Evolutionary conservation across 2,113 vertebrate species (phyloP), one percentile per base, ranked within the genome.

Genomic region (Otus sunia): DNA sequence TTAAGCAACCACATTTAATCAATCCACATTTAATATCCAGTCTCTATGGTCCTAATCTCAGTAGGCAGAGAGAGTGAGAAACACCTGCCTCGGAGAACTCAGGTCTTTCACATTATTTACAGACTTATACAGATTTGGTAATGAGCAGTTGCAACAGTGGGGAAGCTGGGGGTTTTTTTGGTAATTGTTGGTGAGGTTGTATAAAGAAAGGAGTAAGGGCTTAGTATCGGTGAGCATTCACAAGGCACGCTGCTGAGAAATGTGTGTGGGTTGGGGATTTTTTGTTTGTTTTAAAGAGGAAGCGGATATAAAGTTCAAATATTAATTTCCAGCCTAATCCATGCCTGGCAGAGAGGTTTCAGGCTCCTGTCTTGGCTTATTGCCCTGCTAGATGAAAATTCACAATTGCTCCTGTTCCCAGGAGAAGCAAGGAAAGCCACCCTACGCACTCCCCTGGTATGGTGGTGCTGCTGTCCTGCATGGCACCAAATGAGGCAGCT

Each of bases 291-390:
- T 93, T 41, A 30, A 80, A 83, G 81, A 88, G 63, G 67, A 85
- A 92, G 39, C 67, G 86, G 69, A 79, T 58, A 37, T 58, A 73
- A 86, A 68, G 74, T 62, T 83, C 50, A 73, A 50, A 62, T 74
- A 90, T 45, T 69, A 55, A 80, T 91, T 93, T 82, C 63, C 59
- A 93, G 74, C 17, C 43, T 80, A 79, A 94, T 94, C 82, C 0
- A 0, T 56, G 39, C 25, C 71, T 90, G 85, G 53, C 32, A 93
- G 67, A 76, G 81, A 73, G 22, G 11, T 47, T 86, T 63, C 66
- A 58, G 71, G 27, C 37, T 79, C 34, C 20, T 47, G 34, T 13
- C 20, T 43, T 85, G 58, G 32, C 30, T 76, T 63, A 68, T 41
- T 68, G 27, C 26, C 53, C 36, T 37, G n/a, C 56, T 32, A 47